Evolutionary conservation across 1,140 invertebrate species (phyloP).

Genomic region (Megalopta genalis): DNA sequence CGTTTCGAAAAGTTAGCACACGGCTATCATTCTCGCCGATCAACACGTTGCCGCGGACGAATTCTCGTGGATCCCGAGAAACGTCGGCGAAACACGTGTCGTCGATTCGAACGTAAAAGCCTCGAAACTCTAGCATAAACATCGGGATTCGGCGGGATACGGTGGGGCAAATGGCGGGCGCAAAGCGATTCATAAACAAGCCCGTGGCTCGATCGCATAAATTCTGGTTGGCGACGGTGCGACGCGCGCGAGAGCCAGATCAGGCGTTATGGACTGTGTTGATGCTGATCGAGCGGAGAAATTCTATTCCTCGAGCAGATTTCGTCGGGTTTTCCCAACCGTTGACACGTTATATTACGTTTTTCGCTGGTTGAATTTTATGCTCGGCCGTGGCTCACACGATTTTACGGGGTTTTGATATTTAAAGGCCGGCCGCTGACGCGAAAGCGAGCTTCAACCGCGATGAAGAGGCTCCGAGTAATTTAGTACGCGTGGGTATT

Average conservation of each 20-base stretch:
- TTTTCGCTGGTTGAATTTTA: neutral
- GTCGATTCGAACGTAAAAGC: no score
- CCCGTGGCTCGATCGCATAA: neutral
- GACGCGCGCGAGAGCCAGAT: no score
- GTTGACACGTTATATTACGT: neutral
- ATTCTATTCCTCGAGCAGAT: slow-evolving; percentile 1
- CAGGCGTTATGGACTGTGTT: neutral
- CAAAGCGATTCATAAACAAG: neutral
- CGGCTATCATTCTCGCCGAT: no score
- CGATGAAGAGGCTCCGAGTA: no score
- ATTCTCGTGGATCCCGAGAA: no score
- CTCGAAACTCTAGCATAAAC: neutral
- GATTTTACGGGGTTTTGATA: neutral
- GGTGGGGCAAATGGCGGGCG: neutral
- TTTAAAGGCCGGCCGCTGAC: no score
- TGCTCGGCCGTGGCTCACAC: neutral
- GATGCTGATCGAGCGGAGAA: neutral
- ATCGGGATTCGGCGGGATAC: no score
- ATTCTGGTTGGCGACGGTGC: neutral
- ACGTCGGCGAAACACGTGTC: no score
- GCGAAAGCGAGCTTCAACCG: no score
- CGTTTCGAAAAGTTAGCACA: no score
- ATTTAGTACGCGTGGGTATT: no score
- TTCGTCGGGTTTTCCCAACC: neutral
- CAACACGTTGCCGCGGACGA: no score